Evolutionary conservation across 1,140 invertebrate genomes (phyloP), one percentile per base, ranked within the genome.

Genomic region (Drosophila carrolli): DNA sequence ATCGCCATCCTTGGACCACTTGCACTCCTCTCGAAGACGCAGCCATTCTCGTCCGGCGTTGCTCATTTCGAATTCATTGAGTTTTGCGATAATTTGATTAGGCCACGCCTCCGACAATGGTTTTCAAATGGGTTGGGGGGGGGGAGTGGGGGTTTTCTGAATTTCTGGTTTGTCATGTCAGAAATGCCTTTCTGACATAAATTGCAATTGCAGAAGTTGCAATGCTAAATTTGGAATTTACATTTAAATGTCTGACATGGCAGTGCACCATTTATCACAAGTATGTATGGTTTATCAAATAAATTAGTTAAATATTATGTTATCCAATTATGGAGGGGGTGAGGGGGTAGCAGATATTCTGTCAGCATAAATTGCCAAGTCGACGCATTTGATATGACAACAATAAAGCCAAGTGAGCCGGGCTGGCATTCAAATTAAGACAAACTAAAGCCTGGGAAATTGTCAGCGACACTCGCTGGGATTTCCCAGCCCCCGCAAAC

Each of bases 281-380:
- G 58, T 47, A 23, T 38, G 46, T 63, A 19, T 16, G 55, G 67
- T 62, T 67, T 76, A 86, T 86, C 83, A 82, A 88, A 86, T 88
- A 81, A 89, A 89, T 88, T 88, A 89, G 80, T 83, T 89, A 88
- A 89, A 88, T 80, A 89, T 89, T 83, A 81, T 89, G 84, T 88
- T 88, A 89, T 83, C 84, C 86, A 83, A 88, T 88, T 79, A 83
- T 14, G 27, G 14, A 13, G 41, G 5, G 13, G 32, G 13, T 1
- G 3, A 0, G 13, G n/a, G 23, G 11, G 16, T 7, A 13, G 32
- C 53, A 70, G 47, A 63, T 58, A 68, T 82, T n/a, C 56, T 88
- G 75, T 88, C 79, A 76, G 82, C 82, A 88, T 86, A 88, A 82
- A 86, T 88, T 86, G 57, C 66, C 72, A 75, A 78, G 61, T 78